Conservation (phyloP, 2,888 invertebrate species). For the Ecdyonurus torrentis region DNA sequence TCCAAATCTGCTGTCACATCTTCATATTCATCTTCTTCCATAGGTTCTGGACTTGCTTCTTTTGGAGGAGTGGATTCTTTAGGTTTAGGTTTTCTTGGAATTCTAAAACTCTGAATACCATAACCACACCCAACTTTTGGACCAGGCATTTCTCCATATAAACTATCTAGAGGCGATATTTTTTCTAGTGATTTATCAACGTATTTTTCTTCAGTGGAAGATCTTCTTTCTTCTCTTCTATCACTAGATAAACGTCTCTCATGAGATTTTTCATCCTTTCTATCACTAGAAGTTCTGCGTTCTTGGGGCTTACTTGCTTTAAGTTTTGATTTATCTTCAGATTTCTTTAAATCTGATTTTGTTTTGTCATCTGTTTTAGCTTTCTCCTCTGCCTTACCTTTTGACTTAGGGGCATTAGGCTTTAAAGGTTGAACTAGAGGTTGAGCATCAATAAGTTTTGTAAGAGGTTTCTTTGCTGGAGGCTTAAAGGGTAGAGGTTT, state of each 20-base stretch:
- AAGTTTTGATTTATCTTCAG: background rate
- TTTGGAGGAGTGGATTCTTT: background rate
- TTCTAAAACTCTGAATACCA: background rate
- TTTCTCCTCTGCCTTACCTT: background rate
- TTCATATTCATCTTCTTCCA: background rate
- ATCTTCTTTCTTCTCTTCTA: background rate
- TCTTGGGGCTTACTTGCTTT: background rate
- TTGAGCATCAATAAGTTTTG: background rate
- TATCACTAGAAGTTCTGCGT: background rate
- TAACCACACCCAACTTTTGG: background rate
- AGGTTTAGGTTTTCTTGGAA: background rate
- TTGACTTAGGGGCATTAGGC: background rate
- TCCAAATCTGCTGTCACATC: background rate
- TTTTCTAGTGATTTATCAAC: constrained; percentile 2
- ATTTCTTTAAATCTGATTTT: background rate
- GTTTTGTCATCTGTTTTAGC: background rate
- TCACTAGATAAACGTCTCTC: background rate
- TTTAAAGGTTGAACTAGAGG: background rate
- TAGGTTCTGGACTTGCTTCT: background rate
- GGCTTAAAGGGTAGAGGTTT: background rate
- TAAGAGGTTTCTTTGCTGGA: background rate
- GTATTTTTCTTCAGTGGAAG: background rate
- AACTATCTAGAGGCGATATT: background rate
- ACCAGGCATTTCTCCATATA: constrained; percentile 1
- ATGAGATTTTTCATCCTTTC: background rate